Percentiles rank a stretch among this genome's conserved stretches.
These are phyloP conservation scores for Rhabdomys pumilio DNA, from an alignment of 2,797 vertebrate species.

Conservation along the genomic window DNA sequence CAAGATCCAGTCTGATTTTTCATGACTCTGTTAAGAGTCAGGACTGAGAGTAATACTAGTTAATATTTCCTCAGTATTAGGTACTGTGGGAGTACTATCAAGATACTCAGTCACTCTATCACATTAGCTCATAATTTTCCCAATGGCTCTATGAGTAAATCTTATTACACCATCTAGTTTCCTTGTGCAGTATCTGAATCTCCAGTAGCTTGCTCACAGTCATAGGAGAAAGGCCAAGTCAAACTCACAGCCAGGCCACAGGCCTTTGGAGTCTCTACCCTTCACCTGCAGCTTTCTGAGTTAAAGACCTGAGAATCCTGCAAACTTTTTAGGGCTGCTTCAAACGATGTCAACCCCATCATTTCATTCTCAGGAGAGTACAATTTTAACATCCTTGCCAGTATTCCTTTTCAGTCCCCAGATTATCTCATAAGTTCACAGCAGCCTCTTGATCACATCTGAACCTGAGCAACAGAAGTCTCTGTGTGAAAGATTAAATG, in stretches of 20 bases:
- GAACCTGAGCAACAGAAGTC: not conserved
- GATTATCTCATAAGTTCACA: conserved; percentile 14
- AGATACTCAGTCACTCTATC: not conserved
- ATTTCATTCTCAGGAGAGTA: not conserved
- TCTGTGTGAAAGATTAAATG: not conserved
- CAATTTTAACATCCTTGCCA: not conserved
- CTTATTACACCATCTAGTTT: not conserved
- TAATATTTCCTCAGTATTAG: not conserved
- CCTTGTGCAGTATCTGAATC: not conserved
- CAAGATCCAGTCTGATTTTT: not conserved
- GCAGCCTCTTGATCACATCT: not conserved
- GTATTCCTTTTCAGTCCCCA: not conserved
- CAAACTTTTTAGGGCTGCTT: not conserved
- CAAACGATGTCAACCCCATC: not conserved
- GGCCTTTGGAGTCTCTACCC: not conserved
- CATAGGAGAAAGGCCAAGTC: not conserved
- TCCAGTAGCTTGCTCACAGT: not conserved
- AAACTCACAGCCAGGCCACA: not conserved
- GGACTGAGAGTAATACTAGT: not conserved
- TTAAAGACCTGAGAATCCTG: conserved; percentile 10
- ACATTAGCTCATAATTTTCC: conserved; percentile 1
- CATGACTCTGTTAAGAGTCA: not conserved
- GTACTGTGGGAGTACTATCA: not conserved
- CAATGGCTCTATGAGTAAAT: not conserved
- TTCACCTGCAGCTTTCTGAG: not conserved